These are phyloP conservation scores for Sesamia inferens DNA, from an alignment of 2,888 invertebrate genomes.

Conservation along the genomic window DNA sequence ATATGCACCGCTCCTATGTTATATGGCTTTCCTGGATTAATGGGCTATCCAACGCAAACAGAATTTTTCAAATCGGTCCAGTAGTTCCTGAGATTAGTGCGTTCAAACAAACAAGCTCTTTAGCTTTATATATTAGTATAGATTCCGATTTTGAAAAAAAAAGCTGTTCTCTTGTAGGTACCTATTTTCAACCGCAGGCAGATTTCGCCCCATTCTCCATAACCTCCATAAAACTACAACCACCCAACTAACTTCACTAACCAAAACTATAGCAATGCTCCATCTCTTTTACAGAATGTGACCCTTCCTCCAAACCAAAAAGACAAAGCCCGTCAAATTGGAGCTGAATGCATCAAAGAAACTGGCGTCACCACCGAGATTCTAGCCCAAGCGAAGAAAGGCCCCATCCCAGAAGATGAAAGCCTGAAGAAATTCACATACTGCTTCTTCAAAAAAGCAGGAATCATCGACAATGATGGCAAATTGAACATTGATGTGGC, in stretches of 20 bases:
- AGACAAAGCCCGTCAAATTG: constrained; percentile 73
- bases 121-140: no score
- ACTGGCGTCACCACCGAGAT: constrained; percentile 78
- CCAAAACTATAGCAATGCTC: not conserved
- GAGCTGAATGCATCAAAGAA: constrained; percentile 79
- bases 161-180: no score
- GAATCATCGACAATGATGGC: constrained; percentile 76
- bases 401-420: constrained; percentile 81
- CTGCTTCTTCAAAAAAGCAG: constrained; percentile 86
- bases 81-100: no score
- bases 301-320: constrained; percentile 42
- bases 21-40: no score
- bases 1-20: no score
- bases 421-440: constrained; percentile 82
- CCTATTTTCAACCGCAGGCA: no score
- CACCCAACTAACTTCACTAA: no score
- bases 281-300: constrained; percentile 34
- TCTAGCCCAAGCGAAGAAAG: constrained; percentile 80
- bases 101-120: no score
- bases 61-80: no score
- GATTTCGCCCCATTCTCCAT: not conserved
- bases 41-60: no score
- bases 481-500: constrained; percentile 84
- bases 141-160: no score
- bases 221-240: not conserved